Conservation (phyloP, 2,113 vertebrate genomes). For the Salminus brasiliensis region DNA sequence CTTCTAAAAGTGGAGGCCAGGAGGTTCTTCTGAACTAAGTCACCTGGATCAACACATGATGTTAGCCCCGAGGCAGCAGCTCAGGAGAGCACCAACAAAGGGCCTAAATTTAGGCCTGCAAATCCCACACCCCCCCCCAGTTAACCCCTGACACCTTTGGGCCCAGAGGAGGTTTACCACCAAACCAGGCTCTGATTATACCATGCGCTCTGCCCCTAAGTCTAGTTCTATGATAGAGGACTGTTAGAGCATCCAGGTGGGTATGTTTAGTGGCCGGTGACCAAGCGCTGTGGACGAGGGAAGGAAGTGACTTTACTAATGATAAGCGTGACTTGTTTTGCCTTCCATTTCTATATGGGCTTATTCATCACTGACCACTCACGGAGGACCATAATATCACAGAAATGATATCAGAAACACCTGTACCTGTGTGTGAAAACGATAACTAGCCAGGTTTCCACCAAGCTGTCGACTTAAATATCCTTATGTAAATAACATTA, state of each 20-base stretch:
- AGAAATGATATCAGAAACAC: not conserved
- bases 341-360: not conserved
- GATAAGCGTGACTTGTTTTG: not conserved
- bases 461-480: too few species aligned
- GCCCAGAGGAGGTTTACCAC: conserved; percentile 34
- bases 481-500: too few species aligned
- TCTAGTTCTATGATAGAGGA: conserved; percentile 23
- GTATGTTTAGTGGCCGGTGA: conserved; percentile 40
- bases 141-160: conserved; percentile 36
- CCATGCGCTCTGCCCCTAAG: conserved; percentile 17
- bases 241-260: not conserved
- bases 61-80: not conserved
- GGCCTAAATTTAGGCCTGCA: conserved; percentile 31
- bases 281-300: conserved; percentile 7
- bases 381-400: not conserved
- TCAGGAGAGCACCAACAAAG: conserved; percentile 7
- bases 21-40: conserved; percentile 39
- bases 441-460: too few species aligned
- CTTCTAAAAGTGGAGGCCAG: conserved; percentile 4
- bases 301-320: conserved; percentile 31
- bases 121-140: conserved; percentile 19
- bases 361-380: not conserved
- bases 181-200: conserved; percentile 34
- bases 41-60: conserved; percentile 45
- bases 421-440: not conserved